Base-by-base conservation (phyloP, 2,113 vertebrate genomes). In the Peucedramus taeniatus region DNA sequence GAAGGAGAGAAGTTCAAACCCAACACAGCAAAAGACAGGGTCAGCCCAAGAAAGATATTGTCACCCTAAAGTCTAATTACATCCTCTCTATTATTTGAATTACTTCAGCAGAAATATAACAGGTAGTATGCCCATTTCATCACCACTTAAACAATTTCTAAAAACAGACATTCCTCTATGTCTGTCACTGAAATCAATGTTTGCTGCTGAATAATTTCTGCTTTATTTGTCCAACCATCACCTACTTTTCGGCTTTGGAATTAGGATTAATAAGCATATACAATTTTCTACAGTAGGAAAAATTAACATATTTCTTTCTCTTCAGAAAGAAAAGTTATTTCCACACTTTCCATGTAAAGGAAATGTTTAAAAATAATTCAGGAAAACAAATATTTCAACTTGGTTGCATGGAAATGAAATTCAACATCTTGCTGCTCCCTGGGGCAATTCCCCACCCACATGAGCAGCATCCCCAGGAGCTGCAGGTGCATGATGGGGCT, bases 231-330 rank as follows among this genome's bases (percentile, higher is more conserved):
- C 51, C 23, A 47, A 30, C 24, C 21, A 35, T 51, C 47, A 78
- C 13, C 13, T 50, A 45, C 16, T 50, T 66, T 12, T 56, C 13
- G 4, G 8, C 7, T 72, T 89, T 2, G 2, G 3, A 76, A 76
- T 28, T 42, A 54, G 30, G 6, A 50, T 33, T 65, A 79, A 64
- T 44, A 23, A 28, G 6, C 0, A 0, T 15, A 47, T 8, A 18
- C 1, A 56, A 9, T 47, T 83, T 92, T 69, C 19, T 69, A 24
- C 6, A 40, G 17, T 6, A 40, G 39, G 33, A 79, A 82, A 93
- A 78, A 19, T 37, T 3, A 22, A 28, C 5, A 5, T n/a, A 42
- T 61, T 74, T 70, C 20, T 7, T 83, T 37, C 3, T 72, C 17
- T 81, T 89, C 37, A 31, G 33, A 84, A 78, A 59, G 11, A 69